Conservation (phyloP, 2,113 vertebrate genomes). For the Oreochromis tanganicae region DNA sequence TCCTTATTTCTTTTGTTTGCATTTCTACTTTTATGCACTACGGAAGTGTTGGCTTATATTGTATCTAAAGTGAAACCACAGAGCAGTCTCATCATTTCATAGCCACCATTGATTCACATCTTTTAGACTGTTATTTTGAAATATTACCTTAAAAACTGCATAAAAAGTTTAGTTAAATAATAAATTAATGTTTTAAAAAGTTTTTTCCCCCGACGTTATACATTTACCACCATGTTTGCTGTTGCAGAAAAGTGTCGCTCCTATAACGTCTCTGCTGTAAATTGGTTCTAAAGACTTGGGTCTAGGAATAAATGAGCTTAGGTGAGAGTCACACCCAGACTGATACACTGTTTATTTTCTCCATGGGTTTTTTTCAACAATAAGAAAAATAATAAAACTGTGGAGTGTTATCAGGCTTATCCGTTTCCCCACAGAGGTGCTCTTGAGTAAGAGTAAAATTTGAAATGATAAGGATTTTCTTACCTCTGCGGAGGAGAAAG, state of each 20-base stretch:
- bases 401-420: background rate
- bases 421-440: background rate
- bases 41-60: background rate
- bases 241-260: background rate
- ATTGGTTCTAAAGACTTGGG: rapidly evolving
- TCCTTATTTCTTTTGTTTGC: background rate
- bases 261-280: background rate
- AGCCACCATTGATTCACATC: background rate
- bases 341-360: background rate
- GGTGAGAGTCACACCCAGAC: background rate
- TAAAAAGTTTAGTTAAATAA: rapidly evolving
- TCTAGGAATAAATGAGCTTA: background rate
- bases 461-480: background rate
- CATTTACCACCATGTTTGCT: background rate
- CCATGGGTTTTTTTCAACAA: background rate
- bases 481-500: background rate
- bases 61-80: background rate
- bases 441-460: background rate
- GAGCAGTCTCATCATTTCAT: background rate
- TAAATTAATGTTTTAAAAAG: background rate
- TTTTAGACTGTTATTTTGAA: background rate
- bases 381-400: background rate
- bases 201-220: rapidly evolving
- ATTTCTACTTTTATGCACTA: background rate
- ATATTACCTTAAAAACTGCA: background rate